A percentile compares a stretch with the other conserved stretches of the same genome.
Evolutionary conservation across 2,797 vertebrate genomes (phyloP).

Genomic region (Diplodus puntazzo): DNA sequence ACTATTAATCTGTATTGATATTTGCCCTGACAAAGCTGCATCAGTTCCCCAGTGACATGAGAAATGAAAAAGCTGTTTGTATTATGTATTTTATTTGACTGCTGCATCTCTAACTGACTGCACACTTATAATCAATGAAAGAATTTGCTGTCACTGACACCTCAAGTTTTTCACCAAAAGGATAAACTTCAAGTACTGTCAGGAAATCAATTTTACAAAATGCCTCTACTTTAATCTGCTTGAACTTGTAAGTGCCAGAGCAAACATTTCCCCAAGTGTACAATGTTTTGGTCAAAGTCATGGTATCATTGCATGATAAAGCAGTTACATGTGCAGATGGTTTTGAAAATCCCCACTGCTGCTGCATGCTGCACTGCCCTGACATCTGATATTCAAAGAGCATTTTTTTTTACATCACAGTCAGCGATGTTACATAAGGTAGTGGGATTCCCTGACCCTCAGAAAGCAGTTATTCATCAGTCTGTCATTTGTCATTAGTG

Average conservation of each 20-base stretch:
- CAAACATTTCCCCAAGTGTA: neutral
- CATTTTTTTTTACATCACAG: constrained; percentile 40
- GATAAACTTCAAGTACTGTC: neutral
- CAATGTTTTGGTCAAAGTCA: neutral
- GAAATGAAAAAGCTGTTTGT: too few relatives aligned
- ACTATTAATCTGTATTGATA: too few relatives aligned
- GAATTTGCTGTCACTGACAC: neutral
- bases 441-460: constrained; percentile 52
- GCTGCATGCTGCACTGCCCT: constrained; percentile 12
- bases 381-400: constrained; percentile 30
- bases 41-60: too few relatives aligned
- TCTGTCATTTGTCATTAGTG: constrained; percentile 4
- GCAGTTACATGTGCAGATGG: neutral
- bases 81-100: neutral
- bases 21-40: too few relatives aligned
- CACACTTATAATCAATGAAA: neutral
- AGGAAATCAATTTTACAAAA: too few relatives aligned
- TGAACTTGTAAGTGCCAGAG: neutral
- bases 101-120: neutral
- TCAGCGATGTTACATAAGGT: constrained; percentile 52
- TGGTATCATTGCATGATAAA: constrained; percentile 1
- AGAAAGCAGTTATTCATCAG: constrained; percentile 1
- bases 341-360: constrained; percentile 5
- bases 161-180: neutral
- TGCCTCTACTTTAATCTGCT: neutral